Evolutionary conservation across 2,888 invertebrate species (phyloP).

Genomic region (Abscondita cerata): DNA sequence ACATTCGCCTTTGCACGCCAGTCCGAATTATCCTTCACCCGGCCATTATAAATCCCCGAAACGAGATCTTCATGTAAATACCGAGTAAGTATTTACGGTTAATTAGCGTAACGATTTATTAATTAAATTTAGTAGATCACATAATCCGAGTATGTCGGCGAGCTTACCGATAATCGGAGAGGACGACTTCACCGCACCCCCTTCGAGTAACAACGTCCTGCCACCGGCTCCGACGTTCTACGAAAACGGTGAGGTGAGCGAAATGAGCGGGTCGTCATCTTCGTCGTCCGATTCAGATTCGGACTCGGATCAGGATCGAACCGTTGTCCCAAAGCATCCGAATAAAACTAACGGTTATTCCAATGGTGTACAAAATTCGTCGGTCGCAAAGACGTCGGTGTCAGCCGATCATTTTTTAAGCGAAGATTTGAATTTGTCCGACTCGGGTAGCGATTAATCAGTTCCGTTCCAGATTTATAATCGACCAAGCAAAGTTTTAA

Average conservation of each 20-base stretch:
- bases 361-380: constrained; percentile 50
- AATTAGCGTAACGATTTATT: no score
- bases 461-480: not conserved
- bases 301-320: constrained; percentile 50
- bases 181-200: constrained; percentile 62
- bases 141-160: constrained; percentile 73
- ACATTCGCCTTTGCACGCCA: constrained; percentile 67
- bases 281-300: constrained; percentile 58
- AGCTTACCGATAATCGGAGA: constrained; percentile 76
- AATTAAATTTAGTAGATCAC: constrained; percentile 66
- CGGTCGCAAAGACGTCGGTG: constrained; percentile 22
- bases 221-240: constrained; percentile 37
- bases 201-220: constrained; percentile 24
- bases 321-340: not conserved
- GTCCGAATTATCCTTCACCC: constrained; percentile 59
- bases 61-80: constrained; percentile 55
- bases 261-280: constrained; percentile 55
- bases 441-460: constrained; percentile 77
- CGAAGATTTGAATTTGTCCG: constrained; percentile 86
- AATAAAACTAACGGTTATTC: constrained; percentile 53
- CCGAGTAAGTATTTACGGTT: constrained; percentile 54
- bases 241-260: constrained; percentile 51
- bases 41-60: constrained; percentile 53
- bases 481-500: constrained; percentile 20
- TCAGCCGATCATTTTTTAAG: constrained; percentile 73